Conservation (phyloP, 2,797 vertebrate genomes). For the Eupleurogrammus muticus region DNA sequence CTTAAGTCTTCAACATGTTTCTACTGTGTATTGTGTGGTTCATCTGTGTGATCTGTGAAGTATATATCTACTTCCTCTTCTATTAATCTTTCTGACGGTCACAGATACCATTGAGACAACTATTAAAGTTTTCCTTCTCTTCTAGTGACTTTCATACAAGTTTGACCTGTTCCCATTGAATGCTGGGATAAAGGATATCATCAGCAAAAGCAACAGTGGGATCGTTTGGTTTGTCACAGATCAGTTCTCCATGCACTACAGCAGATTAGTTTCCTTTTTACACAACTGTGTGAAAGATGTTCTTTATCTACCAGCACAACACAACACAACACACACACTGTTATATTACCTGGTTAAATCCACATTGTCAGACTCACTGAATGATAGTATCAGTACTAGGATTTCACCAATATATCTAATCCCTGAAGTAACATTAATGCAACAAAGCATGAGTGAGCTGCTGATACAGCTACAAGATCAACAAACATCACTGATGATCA, state of each 20-base stretch:
- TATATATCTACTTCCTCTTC: constrained; percentile 53
- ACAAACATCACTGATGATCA: too few species aligned
- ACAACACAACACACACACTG: too few species aligned
- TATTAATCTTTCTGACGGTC: constrained; percentile 31
- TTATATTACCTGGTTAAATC: too few species aligned
- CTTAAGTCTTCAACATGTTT: constrained; percentile 38
- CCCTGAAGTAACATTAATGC: too few species aligned
- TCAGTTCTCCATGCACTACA: constrained; percentile 52
- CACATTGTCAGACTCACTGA: too few species aligned
- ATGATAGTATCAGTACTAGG: too few species aligned
- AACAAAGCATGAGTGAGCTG: too few species aligned
- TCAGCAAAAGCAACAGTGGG: constrained; percentile 28
- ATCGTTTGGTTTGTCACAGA: constrained; percentile 40
- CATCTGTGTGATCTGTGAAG: neutral
- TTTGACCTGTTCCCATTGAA: constrained; percentile 53
- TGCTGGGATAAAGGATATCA: constrained; percentile 31
- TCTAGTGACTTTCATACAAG: constrained; percentile 52
- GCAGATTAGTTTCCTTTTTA: constrained; percentile 52
- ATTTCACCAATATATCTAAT: too few species aligned
- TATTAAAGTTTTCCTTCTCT: constrained; percentile 36
- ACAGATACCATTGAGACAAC: constrained; percentile 40
- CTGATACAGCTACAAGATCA: too few species aligned
- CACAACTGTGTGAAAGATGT: too few species aligned
- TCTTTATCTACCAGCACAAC: too few species aligned
- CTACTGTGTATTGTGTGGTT: constrained; percentile 46